These are phyloP conservation scores for Salpingus planirostris DNA, from an alignment of 2,888 invertebrate genomes.

Conservation along the genomic window DNA sequence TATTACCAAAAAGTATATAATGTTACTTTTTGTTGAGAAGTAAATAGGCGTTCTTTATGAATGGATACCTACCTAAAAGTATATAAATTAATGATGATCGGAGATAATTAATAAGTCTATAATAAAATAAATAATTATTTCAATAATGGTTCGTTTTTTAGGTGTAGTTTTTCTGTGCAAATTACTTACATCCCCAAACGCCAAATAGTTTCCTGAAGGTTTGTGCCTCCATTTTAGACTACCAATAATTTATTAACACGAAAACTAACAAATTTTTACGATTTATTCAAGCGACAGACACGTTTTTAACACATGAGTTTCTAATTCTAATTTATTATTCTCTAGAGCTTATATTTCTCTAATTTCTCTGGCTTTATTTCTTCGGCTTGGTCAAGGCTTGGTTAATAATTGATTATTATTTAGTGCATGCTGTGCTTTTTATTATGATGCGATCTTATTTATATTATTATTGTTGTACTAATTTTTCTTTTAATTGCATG, in stretches of 20 bases:
- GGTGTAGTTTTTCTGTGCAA: conserved; percentile 33
- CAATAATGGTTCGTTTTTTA: conserved; percentile 29
- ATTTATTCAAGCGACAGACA: neutral
- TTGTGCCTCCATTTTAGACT: conserved; percentile 18
- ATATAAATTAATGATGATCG: no score
- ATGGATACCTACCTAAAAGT: no score
- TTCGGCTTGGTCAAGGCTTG: neutral
- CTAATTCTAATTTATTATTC: neutral
- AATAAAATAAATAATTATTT: conserved; percentile 22
- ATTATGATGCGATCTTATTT: no score
- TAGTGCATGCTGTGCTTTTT: no score
- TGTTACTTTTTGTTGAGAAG: no score
- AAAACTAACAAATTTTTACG: conserved; percentile 1
- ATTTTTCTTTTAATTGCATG: neutral
- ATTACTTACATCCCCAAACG: conserved; percentile 29
- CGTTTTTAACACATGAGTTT: neutral
- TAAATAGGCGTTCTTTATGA: no score
- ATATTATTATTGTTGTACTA: no score
- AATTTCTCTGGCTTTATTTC: conserved; percentile 1
- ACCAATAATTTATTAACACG: conserved; percentile 4
- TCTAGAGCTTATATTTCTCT: neutral
- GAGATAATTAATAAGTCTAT: conserved; percentile 20
- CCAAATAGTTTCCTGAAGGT: conserved; percentile 26
- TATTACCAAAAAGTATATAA: no score
- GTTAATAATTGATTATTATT: no score